Evolutionary conservation across 2,797 vertebrate species (phyloP).

Genomic region (Eulemur albifrons): DNA sequence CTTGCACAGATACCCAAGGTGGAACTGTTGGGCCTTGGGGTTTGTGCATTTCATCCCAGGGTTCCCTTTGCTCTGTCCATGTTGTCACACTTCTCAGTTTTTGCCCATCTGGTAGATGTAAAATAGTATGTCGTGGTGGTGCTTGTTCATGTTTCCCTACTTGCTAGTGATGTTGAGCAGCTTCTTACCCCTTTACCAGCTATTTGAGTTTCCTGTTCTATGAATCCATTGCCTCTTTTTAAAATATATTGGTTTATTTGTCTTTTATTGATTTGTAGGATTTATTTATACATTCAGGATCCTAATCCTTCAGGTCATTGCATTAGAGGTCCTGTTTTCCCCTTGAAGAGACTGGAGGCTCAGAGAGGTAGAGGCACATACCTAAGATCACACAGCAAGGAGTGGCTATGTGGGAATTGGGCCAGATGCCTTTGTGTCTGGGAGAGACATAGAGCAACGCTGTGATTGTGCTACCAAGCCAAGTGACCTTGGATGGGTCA

Average conservation of each 20-base stretch:
- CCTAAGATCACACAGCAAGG: neutral
- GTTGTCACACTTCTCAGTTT: neutral
- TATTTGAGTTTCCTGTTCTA: neutral
- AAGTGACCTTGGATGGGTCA: neutral
- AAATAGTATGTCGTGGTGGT: neutral
- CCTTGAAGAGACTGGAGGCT: neutral
- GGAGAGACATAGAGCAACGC: neutral
- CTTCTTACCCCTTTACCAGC: neutral
- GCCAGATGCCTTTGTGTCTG: neutral
- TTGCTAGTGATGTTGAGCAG: neutral
- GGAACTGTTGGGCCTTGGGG: neutral
- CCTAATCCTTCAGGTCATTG: neutral
- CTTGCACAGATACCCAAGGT: accelerated
- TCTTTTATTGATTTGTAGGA: neutral
- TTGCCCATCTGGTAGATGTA: neutral
- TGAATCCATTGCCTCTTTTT: neutral
- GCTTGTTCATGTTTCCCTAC: neutral
- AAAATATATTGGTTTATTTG: neutral
- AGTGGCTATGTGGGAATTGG: accelerated
- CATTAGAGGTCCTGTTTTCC: neutral
- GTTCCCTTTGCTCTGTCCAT: neutral
- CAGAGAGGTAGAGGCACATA: neutral
- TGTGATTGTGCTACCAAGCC: neutral
- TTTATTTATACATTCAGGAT: neutral
- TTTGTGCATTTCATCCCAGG: neutral